These are phyloP conservation scores for Drosophila sordidapex DNA, from an alignment of 2,888 invertebrate species.

Conservation along the genomic window DNA sequence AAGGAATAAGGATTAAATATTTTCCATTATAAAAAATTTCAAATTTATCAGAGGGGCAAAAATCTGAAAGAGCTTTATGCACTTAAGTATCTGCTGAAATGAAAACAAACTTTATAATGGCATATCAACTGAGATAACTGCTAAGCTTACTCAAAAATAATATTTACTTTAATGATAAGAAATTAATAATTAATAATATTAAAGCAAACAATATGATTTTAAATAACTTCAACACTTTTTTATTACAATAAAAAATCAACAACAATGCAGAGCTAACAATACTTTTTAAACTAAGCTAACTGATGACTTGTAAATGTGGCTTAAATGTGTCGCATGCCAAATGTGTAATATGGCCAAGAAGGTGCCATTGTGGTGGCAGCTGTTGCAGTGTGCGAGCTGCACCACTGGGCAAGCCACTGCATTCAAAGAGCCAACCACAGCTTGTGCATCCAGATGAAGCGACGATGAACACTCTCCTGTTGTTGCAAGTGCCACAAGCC, in stretches of 20 bases:
- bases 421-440: background rate
- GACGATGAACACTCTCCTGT: background rate
- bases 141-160: background rate
- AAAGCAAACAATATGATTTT: background rate
- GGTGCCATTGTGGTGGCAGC: background rate
- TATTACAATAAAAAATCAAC: constrained; percentile 56
- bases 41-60: background rate
- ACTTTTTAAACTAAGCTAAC: constrained; percentile 14
- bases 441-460: background rate
- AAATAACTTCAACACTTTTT: constrained; percentile 28
- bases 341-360: background rate
- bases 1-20: background rate
- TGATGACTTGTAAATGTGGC: background rate
- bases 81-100: background rate
- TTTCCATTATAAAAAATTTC: background rate
- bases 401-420: background rate
- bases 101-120: background rate
- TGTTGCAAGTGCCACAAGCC: constrained; percentile 34
- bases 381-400: background rate
- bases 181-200: background rate
- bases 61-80: background rate
- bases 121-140: background rate
- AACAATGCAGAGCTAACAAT: constrained; percentile 44
- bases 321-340: background rate
- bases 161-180: background rate